Percentiles rank a stretch among this genome's conserved stretches.
Conservation (phyloP, 2,888 invertebrate genomes). For the Phaonia tiefii region DNA sequence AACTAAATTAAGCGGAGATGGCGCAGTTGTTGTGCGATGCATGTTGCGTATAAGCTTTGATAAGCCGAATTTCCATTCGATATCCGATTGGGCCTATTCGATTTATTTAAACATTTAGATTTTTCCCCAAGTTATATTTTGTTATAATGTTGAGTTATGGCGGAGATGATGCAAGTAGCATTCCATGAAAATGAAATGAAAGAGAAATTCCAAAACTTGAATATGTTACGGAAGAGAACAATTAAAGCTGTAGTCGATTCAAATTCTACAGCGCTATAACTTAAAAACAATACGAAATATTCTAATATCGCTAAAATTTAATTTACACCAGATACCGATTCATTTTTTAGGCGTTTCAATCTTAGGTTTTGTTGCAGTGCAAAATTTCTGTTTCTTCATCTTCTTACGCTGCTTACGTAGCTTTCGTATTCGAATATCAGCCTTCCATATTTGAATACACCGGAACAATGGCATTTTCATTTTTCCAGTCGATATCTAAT, state of each 20-base stretch:
- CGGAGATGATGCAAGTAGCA: constrained; percentile 57
- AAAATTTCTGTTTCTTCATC: too few relatives aligned
- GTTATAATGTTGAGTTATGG: constrained; percentile 38
- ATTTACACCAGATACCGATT: too few relatives aligned
- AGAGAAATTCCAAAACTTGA: constrained; percentile 54
- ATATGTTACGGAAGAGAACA: constrained; percentile 42
- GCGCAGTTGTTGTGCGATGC: constrained; percentile 98
- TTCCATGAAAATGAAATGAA: constrained; percentile 64
- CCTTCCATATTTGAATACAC: too few relatives aligned
- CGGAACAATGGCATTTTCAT: too few relatives aligned
- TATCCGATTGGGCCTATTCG: constrained; percentile 97
- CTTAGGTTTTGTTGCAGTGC: background rate
- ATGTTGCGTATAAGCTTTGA: constrained; percentile 99
- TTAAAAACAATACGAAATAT: constrained; percentile 60
- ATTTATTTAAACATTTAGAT: constrained; percentile 60
- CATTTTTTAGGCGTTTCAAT: background rate
- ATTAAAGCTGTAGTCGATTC: constrained; percentile 45
- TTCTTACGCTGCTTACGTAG: too few relatives aligned
- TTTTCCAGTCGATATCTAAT: too few relatives aligned
- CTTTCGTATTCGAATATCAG: too few relatives aligned
- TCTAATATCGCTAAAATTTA: constrained; percentile 65
- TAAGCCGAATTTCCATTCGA: constrained; percentile 99
- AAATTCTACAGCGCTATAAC: constrained; percentile 59
- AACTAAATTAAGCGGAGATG: constrained; percentile 97
- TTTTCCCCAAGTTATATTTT: constrained; percentile 66